Percentiles rank a stretch among this genome's conserved stretches.
These are phyloP conservation scores for Geopemphigus sp. DNA, from an alignment of 1,140 invertebrate genomes.

Conservation along the genomic window DNA sequence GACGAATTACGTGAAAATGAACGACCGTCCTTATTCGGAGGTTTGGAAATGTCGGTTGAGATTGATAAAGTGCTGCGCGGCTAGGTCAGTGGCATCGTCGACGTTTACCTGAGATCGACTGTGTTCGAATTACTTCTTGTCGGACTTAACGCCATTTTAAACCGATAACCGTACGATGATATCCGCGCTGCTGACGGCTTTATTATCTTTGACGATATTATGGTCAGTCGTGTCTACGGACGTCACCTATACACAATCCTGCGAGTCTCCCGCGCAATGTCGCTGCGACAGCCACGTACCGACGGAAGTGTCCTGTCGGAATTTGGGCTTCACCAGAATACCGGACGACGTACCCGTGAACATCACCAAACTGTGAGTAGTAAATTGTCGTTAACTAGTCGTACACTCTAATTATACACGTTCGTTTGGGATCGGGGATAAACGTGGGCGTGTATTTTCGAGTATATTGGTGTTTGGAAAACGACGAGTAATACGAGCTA, in stretches of 20 bases:
- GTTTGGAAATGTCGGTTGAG: slow-evolving; percentile 41
- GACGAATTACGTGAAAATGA: slow-evolving; percentile 9
- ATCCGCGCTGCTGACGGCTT: slow-evolving; percentile 8
- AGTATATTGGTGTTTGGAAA: too few relatives aligned
- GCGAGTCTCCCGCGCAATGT: slow-evolving; percentile 26
- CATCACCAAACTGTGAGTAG: slow-evolving; percentile 42
- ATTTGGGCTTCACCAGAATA: slow-evolving; percentile 1
- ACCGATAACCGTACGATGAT: slow-evolving; percentile 9
- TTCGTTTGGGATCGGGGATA: too few relatives aligned
- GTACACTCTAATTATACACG: too few relatives aligned
- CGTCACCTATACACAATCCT: slow-evolving; percentile 32
- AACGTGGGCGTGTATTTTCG: too few relatives aligned
- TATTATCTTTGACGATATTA: slow-evolving; percentile 4
- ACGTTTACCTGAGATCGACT: slow-evolving; percentile 28
- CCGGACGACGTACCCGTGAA: slow-evolving; percentile 22
- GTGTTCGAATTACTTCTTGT: not conserved
- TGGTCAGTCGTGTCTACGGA: not conserved
- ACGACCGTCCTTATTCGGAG: not conserved
- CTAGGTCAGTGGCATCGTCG: not conserved
- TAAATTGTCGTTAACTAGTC: too few relatives aligned
- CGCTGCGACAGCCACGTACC: slow-evolving; percentile 16
- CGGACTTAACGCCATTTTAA: not conserved
- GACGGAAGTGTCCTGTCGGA: slow-evolving; percentile 29
- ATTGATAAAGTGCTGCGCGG: not conserved
- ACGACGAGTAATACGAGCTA: too few relatives aligned